Evolutionary conservation across 2,888 invertebrate genomes (phyloP), one percentile per base, ranked within the genome.

Genomic region (Cosmia pyralina): DNA sequence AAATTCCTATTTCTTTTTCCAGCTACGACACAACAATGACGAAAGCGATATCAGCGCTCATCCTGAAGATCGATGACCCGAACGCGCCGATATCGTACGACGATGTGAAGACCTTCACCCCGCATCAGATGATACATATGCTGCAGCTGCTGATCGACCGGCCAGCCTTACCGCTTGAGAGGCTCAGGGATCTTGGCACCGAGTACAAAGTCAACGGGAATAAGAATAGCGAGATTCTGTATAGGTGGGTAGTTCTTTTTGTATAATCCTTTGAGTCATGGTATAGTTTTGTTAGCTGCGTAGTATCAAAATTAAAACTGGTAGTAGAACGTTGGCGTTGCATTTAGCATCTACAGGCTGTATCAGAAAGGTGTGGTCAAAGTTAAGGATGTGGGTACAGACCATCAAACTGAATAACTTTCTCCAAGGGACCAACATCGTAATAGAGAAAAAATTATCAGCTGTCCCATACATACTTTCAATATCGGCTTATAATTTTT

Each of bases 221-320:
- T 8, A 97, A 97, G 85, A 99, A 99, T 92, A 96, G 97, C 0
- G 99, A 99, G 95, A 98, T 99, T 66, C 96, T 96, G 28, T 92
- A 89, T 77, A 92, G 92, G 90, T 91, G 57, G 64, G 69, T 64
- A 17, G 34, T n/a, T 22, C 6, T 13, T 53, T 52, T 53, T 4
- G 4, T 52, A n/a, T n/a, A 52, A n/a, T 52, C 52, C 11, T 11
- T 52, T 11, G n/a, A 53, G n/a, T 52, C 52, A 52, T 52, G 4
- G 11, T 53, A 41, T 15, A 44, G 10, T 44, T 62, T 41, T 19
- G 17, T 22, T 13, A 11, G 22, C 52, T 22, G 6, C n/a, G 7
- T n/a, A 53, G 38, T 52, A 7, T 11, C 7, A 15, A 4, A 22
- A 58, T 66, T 8, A 19, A 41, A 41, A 15, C 19, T 58, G 41